These are phyloP conservation scores for Nasonia longicornis DNA, from an alignment of 1,140 invertebrate species.

Conservation along the genomic window DNA sequence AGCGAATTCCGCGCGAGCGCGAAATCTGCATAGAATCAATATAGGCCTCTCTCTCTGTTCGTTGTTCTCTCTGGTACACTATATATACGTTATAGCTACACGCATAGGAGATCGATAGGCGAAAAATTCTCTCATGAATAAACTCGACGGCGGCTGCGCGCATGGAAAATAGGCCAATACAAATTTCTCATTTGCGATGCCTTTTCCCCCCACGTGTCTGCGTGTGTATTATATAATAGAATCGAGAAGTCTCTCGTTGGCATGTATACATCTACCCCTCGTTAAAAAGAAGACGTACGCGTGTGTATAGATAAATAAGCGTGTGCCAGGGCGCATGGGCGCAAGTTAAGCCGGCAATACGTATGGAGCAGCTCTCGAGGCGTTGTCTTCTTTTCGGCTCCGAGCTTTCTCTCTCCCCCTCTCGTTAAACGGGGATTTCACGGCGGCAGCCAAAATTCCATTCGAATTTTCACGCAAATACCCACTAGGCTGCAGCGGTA, in stretches of 20 bases:
- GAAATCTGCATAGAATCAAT: slow-evolving; percentile 28
- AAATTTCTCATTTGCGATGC: slow-evolving; percentile 10
- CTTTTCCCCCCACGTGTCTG: background rate
- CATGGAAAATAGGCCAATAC: background rate
- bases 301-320: background rate
- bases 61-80: background rate
- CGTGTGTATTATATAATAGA: background rate
- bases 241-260: background rate
- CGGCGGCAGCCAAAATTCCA: slow-evolving; percentile 4
- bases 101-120: background rate
- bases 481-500: background rate
- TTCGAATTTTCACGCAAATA: slow-evolving; percentile 29
- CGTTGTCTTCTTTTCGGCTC: background rate
- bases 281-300: background rate
- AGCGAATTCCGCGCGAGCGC: background rate
- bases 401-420: background rate
- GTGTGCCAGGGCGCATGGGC: background rate
- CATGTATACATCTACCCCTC: background rate
- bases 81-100: background rate
- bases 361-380: background rate
- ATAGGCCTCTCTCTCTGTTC: background rate
- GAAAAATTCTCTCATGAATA: slow-evolving; percentile 18
- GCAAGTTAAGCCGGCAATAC: background rate
- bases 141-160: background rate
- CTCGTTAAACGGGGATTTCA: slow-evolving; percentile 14